Percentiles rank a stretch among this genome's conserved stretches.
These are phyloP conservation scores for Macrobrachium nipponense DNA, from an alignment of 1,140 invertebrate species.

Conservation along the genomic window DNA sequence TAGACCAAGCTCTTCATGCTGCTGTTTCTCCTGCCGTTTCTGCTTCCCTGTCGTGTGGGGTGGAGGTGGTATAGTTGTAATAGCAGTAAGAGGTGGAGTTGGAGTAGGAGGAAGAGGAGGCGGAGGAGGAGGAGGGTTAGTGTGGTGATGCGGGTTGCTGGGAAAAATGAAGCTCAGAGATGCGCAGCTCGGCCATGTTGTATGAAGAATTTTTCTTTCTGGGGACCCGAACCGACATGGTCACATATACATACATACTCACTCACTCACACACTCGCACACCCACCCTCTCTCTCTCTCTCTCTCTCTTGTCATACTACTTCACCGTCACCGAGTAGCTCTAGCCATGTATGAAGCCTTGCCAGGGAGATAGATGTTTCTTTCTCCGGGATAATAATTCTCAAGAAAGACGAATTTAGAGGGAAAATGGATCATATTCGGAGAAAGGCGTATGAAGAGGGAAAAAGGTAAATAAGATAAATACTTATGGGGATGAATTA, in stretches of 20 bases:
- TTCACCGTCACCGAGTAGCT: background rate
- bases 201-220: slow-evolving; percentile 36
- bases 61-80: too few species aligned
- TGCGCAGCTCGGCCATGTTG: slow-evolving; percentile 40
- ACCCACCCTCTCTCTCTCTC: slow-evolving; percentile 13
- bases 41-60: too few species aligned
- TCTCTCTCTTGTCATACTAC: background rate
- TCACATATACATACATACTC: slow-evolving; percentile 19
- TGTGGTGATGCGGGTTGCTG: slow-evolving; percentile 33
- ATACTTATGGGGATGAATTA: too few species aligned
- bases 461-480: too few species aligned
- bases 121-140: slow-evolving; percentile 1
- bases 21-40: too few species aligned
- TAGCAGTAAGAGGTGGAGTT: background rate
- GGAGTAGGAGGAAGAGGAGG: slow-evolving; percentile 5
- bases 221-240: slow-evolving; percentile 22
- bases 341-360: background rate
- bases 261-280: slow-evolving; percentile 13
- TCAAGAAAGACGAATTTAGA: too few species aligned
- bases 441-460: too few species aligned
- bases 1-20: too few species aligned
- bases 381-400: too few species aligned
- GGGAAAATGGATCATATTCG: too few species aligned
- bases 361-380: background rate
- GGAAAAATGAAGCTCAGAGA: slow-evolving; percentile 35